A percentile compares a stretch with the other conserved stretches of the same genome.
Conservation (phyloP, 2,113 vertebrate species). For the Nipponia nippon region DNA sequence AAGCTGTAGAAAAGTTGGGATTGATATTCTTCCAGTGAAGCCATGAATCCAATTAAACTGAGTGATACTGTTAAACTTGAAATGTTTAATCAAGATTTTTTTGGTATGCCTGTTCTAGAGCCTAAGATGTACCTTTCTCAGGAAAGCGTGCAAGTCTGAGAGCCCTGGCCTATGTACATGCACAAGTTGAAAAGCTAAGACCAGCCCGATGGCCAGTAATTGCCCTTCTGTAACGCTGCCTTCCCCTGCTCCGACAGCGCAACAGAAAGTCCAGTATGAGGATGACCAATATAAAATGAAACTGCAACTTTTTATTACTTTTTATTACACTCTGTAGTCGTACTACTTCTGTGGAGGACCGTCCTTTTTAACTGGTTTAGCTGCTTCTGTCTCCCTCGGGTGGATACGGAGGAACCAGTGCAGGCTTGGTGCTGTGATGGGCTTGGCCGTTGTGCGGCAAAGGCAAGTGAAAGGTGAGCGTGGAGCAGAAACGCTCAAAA, state of each 20-base stretch:
- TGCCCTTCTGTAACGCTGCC: background rate
- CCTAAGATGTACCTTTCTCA: background rate
- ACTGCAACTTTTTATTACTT: background rate
- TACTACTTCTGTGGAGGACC: background rate
- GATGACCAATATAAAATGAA: background rate
- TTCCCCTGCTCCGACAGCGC: background rate
- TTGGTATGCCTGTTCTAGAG: background rate
- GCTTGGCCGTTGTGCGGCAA: background rate
- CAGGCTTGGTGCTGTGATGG: background rate
- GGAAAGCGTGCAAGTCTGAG: background rate
- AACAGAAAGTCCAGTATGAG: background rate
- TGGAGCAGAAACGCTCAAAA: background rate
- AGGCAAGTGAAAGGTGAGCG: background rate
- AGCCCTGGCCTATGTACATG: accelerated
- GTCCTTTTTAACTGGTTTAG: background rate
- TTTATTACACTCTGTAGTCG: background rate
- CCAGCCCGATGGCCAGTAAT: background rate
- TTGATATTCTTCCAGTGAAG: background rate
- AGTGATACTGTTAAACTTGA: background rate
- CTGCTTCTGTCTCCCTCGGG: background rate
- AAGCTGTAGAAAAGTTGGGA: background rate
- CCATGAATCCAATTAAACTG: background rate
- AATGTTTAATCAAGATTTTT: background rate
- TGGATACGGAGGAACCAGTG: background rate
- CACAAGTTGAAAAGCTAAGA: background rate